Evolutionary conservation across 2,113 vertebrate species (phyloP), one percentile per base, ranked within the genome.

Genomic region (Equus przewalskii): DNA sequence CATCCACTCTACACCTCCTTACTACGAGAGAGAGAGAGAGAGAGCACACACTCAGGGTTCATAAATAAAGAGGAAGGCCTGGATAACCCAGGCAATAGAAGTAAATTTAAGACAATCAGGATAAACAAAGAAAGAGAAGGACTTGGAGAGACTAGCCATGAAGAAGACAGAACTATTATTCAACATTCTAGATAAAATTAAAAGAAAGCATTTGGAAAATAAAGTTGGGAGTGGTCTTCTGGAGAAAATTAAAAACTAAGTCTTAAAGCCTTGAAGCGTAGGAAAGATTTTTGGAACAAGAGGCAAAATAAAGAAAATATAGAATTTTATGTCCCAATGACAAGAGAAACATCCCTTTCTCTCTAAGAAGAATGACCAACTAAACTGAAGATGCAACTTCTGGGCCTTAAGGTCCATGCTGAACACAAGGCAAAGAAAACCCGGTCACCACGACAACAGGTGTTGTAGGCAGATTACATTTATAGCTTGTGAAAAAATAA

Each of bases 181-280:
- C 49, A 84, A 1, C 41, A 4, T 82, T 86, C n/a, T 93, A 86
- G 14, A 46, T 46, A 58, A 95, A 92, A 60, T 72, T 72, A 30
- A 86, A 75, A 92, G 94, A 75, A 54, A 76, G 89, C 30, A 94
- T 64, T 69, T 95, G 64, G 49, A 89, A 93, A 92, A 83, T 18
- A 69, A 75, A 86, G 28, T 64, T 51, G 24, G 60, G 6, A 81
- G 22, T 91, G 33, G 18, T 64, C 10, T 79, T 73, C 46, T 64
- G 79, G 69, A 33, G 56, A 28, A 93, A 95, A 90, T 4, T 79
- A 21, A 73, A 49, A 96, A 95, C 83, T 54, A 96, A 87, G 58
- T 33, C 60, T 91, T 91, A 86, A 87, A 76, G 6, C 10, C 44
- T 70, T 81, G 24, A 95, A 6, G 24, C 28, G 80, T 49, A 95